These are phyloP conservation scores for Danaus plexippus DNA, from an alignment of 1,140 invertebrate genomes.

Conservation along the genomic window DNA sequence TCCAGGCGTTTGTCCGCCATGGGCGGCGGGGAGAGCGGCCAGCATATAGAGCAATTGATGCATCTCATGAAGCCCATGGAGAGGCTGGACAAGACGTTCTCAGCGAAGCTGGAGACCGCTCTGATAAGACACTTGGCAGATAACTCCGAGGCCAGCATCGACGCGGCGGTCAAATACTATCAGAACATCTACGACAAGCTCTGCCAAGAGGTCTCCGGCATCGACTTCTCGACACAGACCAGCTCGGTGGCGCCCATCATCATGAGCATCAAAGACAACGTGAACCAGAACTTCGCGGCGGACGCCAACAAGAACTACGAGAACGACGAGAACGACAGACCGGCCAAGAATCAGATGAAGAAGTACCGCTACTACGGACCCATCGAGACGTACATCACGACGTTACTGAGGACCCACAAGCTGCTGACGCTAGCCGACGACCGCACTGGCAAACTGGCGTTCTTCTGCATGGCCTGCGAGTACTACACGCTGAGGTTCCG, in stretches of 20 bases:
- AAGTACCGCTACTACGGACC: constrained; percentile 63
- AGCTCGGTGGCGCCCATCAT: constrained; percentile 63
- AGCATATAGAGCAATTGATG: constrained; percentile 41
- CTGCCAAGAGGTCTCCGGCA: constrained; percentile 36
- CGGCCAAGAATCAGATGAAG: constrained; percentile 50
- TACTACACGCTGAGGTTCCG: constrained; percentile 61
- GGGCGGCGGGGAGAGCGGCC: constrained; percentile 45
- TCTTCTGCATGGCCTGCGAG: constrained; percentile 62
- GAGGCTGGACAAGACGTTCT: constrained; percentile 45
- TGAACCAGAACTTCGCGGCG: constrained; percentile 55
- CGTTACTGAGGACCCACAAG: constrained; percentile 56
- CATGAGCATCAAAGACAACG: constrained; percentile 65
- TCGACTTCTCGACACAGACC: constrained; percentile 50
- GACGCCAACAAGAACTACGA: constrained; percentile 60
- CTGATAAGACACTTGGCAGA: constrained; percentile 49
- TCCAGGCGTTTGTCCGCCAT: constrained; percentile 54
- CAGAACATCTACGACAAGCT: constrained; percentile 42
- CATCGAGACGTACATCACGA: constrained; percentile 48
- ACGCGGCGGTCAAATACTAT: constrained; percentile 51
- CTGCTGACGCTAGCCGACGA: constrained; percentile 56
- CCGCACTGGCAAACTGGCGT: constrained; percentile 58
- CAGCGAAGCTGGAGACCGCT: constrained; percentile 38
- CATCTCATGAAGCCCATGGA: constrained; percentile 43
- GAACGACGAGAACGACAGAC: constrained; percentile 55
- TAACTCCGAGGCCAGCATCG: constrained; percentile 53